Percentiles rank a stretch among this genome's conserved stretches.
phyloP scores from a whole-genome alignment of 2,888 invertebrate species.

The Cetonia aurata region DNA sequence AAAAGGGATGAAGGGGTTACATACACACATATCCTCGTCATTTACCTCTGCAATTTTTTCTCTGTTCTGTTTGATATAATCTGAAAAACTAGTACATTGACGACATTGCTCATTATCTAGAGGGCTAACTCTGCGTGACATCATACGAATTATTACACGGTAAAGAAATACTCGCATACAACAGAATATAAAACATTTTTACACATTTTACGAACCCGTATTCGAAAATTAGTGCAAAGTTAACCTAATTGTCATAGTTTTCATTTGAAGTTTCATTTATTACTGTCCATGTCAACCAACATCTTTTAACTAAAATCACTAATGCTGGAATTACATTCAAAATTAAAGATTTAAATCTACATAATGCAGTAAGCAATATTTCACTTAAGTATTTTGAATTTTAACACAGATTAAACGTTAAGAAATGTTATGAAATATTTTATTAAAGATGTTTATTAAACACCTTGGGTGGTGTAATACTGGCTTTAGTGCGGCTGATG shows the following conservation, averaged over 20 bases:
- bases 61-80: conserved; percentile 63
- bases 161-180: conserved; percentile 14
- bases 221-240: neutral
- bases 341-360: too few species aligned
- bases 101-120: conserved; percentile 65
- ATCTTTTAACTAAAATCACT: too few species aligned
- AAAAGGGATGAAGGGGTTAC: conserved; percentile 19
- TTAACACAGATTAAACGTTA: too few species aligned
- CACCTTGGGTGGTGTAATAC: too few species aligned
- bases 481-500: too few species aligned
- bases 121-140: conserved; percentile 63
- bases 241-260: conserved; percentile 41
- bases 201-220: conserved; percentile 17
- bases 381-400: too few species aligned
- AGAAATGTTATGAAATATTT: too few species aligned
- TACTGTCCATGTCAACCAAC: neutral
- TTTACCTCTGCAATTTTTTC: conserved; percentile 52
- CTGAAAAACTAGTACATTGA: conserved; percentile 64
- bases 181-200: conserved; percentile 24
- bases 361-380: too few species aligned
- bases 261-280: neutral
- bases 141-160: conserved; percentile 48
- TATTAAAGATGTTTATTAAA: neutral
- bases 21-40: conserved; percentile 50
- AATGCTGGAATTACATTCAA: too few species aligned